A percentile compares a stretch with the other conserved stretches of the same genome.
Conservation (phyloP, 2,888 invertebrate genomes). For the Aethes cnicana region DNA sequence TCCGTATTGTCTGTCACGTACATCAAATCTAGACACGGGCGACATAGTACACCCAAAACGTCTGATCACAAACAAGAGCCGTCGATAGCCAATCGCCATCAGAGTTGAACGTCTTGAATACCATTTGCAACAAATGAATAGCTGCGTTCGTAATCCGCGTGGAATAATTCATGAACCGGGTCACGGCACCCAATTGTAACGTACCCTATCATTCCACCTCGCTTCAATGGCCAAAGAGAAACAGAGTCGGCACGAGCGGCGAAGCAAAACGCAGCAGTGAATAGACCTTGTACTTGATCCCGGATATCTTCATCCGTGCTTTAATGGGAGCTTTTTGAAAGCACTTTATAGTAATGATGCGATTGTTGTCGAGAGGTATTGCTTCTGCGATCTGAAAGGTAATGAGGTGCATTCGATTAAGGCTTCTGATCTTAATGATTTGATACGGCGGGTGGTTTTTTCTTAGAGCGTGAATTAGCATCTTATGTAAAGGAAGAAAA, state of each 20-base stretch:
- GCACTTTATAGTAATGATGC: slow-evolving; percentile 32
- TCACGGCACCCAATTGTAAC: slow-evolving; percentile 25
- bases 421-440: background rate
- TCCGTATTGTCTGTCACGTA: too few species aligned
- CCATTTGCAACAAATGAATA: slow-evolving; percentile 33
- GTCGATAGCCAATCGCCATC: slow-evolving; percentile 30
- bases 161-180: slow-evolving; percentile 33
- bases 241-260: too few species aligned
- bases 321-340: slow-evolving; percentile 32
- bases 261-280: too few species aligned
- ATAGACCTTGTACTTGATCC: slow-evolving; percentile 25
- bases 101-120: slow-evolving; percentile 32
- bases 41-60: background rate
- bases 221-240: background rate
- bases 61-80: slow-evolving; percentile 21
- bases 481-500: too few species aligned
- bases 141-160: slow-evolving; percentile 32
- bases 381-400: slow-evolving; percentile 29
- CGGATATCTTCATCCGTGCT: slow-evolving; percentile 31
- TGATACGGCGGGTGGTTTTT: background rate
- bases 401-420: slow-evolving; percentile 29
- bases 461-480: background rate
- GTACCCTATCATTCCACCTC: slow-evolving; percentile 4
- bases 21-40: too few species aligned
- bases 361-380: slow-evolving; percentile 30